Evolutionary conservation across 2,113 vertebrate genomes (phyloP).

Genomic region (Myotis davidii): DNA sequence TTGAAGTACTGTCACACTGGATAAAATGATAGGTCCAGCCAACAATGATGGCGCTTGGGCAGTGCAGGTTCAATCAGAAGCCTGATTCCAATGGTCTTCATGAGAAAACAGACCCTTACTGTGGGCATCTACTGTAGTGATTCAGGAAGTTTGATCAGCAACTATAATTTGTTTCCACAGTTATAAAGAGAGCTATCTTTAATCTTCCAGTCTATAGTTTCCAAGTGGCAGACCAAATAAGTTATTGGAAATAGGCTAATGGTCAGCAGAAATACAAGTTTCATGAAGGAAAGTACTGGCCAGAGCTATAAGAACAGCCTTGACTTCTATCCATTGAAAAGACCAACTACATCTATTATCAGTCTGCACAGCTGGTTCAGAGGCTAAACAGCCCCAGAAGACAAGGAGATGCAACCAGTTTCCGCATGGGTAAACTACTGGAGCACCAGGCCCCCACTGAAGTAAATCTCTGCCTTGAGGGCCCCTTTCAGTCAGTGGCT

Average conservation of each 20-base stretch:
- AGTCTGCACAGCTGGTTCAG: not conserved
- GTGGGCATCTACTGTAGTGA: conserved; percentile 21
- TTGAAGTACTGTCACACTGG: not conserved
- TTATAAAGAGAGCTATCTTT: conserved; percentile 41
- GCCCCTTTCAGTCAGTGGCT: not conserved
- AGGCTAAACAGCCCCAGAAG: not conserved
- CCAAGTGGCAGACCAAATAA: conserved; percentile 40
- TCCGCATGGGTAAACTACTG: not conserved
- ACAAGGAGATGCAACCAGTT: conserved; percentile 20
- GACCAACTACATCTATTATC: conserved; percentile 29
- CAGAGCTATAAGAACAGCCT: conserved; percentile 1
- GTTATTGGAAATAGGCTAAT: not conserved
- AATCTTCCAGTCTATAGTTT: conserved; percentile 50
- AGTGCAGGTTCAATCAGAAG: not conserved
- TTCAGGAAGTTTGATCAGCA: not conserved
- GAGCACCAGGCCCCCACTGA: conserved; percentile 12
- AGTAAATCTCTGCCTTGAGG: conserved; percentile 25
- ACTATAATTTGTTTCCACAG: conserved; percentile 50
- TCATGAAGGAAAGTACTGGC: not conserved
- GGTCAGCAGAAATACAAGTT: conserved; percentile 26
- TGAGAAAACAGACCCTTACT: conserved; percentile 5
- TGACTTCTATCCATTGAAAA: conserved; percentile 30
- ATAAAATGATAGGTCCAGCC: not conserved
- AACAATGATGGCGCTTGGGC: not conserved
- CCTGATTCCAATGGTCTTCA: conserved; percentile 33